Base-by-base conservation (phyloP, 2,797 vertebrate genomes). In the Myotis pilosus region DNA sequence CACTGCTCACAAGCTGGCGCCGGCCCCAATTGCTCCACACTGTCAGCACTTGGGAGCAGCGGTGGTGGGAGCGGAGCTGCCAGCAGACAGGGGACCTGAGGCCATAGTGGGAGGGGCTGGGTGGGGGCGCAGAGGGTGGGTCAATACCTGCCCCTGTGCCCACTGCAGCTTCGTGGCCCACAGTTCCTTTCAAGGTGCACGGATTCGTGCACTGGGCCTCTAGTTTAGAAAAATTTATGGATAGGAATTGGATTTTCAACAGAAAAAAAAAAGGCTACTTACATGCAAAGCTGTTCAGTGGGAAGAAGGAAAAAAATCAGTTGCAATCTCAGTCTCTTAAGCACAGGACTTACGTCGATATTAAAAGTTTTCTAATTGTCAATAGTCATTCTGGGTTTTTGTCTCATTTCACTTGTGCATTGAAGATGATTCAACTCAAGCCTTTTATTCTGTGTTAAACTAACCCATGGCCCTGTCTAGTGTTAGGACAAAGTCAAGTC, bases 341-440 rank as follows among this genome's bases (percentile, higher is more conserved):
- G 41, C 75, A 64, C 11, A 87, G 23, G 80, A 79, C 30, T 85
- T 94, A 12, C 0, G 23, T 71, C 93, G 64, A 41, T 90, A 57
- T 51, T 88, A 76, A 96, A 60, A 91, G 57, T 57, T 91, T 97
- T 96, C 76, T 94, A 89, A 96, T 96, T 96, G 92, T 95, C 92
- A 87, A 44, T 92, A 88, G 89, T 96, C 89, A 93, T 71, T 69
- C 8, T 71, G 47, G 33, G 3, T 10, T 47, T 83, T 47, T 38
- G 5, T 41, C 68, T 93, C 19, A 20, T 80, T 72, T 76, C 64
- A 71, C 36, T 89, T 96, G 97, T 96, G 15, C 84, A 95, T 90
- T 90, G 89, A 81, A 76, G 82, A 71, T 93, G 60, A 95, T 96
- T 92, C 87, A 93, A 92, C 38, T 78, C 62, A 71, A 74, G 49